phyloP scores from a whole-genome alignment of 37 sponge, comb jelly and placozoan species.

The Hormiphora californensis region DNA sequence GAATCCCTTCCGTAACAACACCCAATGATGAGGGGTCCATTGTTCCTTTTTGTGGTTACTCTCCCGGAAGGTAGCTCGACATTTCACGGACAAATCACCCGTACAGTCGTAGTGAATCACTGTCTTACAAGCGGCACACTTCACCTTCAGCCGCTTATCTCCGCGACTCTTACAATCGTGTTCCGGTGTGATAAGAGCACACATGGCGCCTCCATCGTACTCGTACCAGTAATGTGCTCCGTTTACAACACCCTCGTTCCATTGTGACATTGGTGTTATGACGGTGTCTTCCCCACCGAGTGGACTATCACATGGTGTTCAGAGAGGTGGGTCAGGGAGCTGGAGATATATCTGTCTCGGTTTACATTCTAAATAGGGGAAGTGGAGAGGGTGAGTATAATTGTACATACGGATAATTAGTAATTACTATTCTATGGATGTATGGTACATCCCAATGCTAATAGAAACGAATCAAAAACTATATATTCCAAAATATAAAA shows the following conservation, averaged over 20 bases:
- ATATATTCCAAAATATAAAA: too few relatives aligned
- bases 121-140: constrained; percentile 10
- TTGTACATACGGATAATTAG: too few relatives aligned
- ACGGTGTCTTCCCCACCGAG: too few relatives aligned
- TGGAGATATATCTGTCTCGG: too few relatives aligned
- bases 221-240: constrained; percentile 17
- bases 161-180: constrained; percentile 18
- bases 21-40: constrained; percentile 52
- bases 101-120: constrained; percentile 23
- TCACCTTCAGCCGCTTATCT: constrained; percentile 18
- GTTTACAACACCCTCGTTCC: constrained; percentile 26
- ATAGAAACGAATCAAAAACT: too few relatives aligned
- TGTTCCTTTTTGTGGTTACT: background rate
- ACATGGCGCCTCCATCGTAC: constrained; percentile 30
- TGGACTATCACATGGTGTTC: too few relatives aligned
- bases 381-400: too few relatives aligned
- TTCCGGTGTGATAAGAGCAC: constrained; percentile 33
- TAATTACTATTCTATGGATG: too few relatives aligned
- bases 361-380: too few relatives aligned
- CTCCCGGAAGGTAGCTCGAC: constrained; percentile 9
- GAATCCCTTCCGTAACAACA: constrained; percentile 18
- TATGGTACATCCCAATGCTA: too few relatives aligned
- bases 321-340: too few relatives aligned
- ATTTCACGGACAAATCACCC: constrained; percentile 26
- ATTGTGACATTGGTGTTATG: constrained; percentile 22